Percentiles rank a stretch among this genome's conserved stretches.
Conservation (phyloP, 2,797 vertebrate genomes). For the Rhinella marina region DNA sequence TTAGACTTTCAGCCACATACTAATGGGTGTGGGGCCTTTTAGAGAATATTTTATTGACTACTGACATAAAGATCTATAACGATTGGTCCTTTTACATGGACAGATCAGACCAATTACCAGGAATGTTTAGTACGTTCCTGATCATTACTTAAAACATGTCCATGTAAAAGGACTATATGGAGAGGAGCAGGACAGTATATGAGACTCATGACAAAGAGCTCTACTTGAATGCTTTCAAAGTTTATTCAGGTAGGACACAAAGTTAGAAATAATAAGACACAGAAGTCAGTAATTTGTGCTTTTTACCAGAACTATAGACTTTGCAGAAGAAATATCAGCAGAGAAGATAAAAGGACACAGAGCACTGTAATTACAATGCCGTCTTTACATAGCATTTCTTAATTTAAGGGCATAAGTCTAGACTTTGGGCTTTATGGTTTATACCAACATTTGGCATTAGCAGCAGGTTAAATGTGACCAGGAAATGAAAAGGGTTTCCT, state of each 20-base stretch:
- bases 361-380: background rate
- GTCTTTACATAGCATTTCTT: background rate
- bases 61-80: background rate
- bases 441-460: background rate
- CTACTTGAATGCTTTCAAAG: background rate
- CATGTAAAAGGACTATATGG: too few relatives aligned
- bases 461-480: background rate
- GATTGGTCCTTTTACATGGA: background rate
- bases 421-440: background rate
- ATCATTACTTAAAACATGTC: too few relatives aligned
- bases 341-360: background rate
- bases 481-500: conserved; percentile 1
- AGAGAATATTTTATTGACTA: background rate
- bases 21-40: too few relatives aligned
- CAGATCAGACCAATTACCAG: too few relatives aligned
- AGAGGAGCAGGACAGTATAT: background rate
- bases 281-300: background rate
- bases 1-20: too few relatives aligned
- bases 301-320: background rate
- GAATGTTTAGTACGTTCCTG: too few relatives aligned
- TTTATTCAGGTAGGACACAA: background rate
- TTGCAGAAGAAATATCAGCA: background rate
- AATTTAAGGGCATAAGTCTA: background rate
- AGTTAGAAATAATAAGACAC: background rate
- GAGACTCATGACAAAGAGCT: background rate